phyloP scores from a whole-genome alignment of 2,797 vertebrate species.

The Chromobotia macracanthus region DNA sequence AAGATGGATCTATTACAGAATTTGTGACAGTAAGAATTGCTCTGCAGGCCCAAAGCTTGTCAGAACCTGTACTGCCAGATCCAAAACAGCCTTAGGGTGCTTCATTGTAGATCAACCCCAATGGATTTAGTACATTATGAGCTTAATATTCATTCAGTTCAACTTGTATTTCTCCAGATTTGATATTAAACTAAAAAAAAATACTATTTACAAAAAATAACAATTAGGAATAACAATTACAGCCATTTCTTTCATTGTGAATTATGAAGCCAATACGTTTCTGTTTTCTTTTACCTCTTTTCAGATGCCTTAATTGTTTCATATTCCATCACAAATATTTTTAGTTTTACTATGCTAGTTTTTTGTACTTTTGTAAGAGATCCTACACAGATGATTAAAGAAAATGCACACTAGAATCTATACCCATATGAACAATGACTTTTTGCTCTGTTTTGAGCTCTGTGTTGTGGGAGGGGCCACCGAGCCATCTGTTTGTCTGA shows the following conservation, averaged over 20 bases:
- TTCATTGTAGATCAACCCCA: conserved; percentile 54
- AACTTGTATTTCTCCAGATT: conserved; percentile 19
- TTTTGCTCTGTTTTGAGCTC: conserved; percentile 1
- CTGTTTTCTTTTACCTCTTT: neutral
- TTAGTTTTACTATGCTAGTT: too few relatives aligned
- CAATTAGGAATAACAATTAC: too few relatives aligned
- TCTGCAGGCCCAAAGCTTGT: conserved; percentile 52
- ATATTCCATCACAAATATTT: too few relatives aligned
- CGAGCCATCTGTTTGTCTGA: conserved; percentile 16
- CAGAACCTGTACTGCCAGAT: conserved; percentile 51
- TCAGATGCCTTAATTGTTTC: neutral
- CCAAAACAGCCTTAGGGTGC: conserved; percentile 50
- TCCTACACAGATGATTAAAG: too few relatives aligned
- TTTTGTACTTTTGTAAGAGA: too few relatives aligned
- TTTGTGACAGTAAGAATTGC: conserved; percentile 53
- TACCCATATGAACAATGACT: neutral
- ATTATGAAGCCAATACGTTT: neutral
- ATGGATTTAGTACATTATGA: conserved; percentile 47
- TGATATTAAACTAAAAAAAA: neutral
- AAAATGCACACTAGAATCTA: neutral
- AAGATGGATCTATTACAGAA: conserved; percentile 58
- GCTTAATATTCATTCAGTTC: conserved; percentile 32
- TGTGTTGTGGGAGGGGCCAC: conserved; percentile 13
- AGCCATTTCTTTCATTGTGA: neutral
- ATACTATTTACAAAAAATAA: neutral